Conservation (phyloP, 30 jellyfish, hydroid and myxozoan genomes). For the Hydractinia symbiolongicarpus region DNA sequence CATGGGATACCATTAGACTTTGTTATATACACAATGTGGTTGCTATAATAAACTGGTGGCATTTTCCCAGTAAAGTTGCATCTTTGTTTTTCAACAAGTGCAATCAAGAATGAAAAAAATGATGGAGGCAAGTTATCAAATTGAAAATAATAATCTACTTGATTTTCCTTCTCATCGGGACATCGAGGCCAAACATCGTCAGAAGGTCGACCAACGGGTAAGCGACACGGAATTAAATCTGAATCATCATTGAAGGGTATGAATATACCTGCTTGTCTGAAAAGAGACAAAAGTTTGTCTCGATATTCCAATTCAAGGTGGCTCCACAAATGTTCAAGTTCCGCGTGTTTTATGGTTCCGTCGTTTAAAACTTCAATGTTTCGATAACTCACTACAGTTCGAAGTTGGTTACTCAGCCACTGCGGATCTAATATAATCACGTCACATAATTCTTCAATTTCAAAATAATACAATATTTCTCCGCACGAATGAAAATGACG, state of each 20-base stretch:
- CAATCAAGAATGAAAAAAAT: slow-evolving; percentile 23
- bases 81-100: slow-evolving; percentile 22
- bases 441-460: slow-evolving; percentile 24
- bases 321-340: slow-evolving; percentile 9
- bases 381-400: slow-evolving; percentile 36
- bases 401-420: slow-evolving; percentile 44
- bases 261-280: slow-evolving; percentile 37
- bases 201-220: slow-evolving; percentile 42
- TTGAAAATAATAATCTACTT: slow-evolving; percentile 24
- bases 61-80: slow-evolving; percentile 1
- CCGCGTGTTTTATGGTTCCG: slow-evolving; percentile 20
- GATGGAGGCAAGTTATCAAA: slow-evolving; percentile 44
- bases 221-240: slow-evolving; percentile 38
- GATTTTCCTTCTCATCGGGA: slow-evolving; percentile 32
- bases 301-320: slow-evolving; percentile 21
- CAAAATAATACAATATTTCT: slow-evolving; percentile 27
- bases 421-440: slow-evolving; percentile 37
- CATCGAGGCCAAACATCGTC: slow-evolving; percentile 42
- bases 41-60: slow-evolving; percentile 30
- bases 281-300: slow-evolving; percentile 12
- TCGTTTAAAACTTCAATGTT: slow-evolving; percentile 2
- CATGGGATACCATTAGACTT: slow-evolving; percentile 36
- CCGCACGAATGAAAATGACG: slow-evolving; percentile 38
- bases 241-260: slow-evolving; percentile 24
- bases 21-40: slow-evolving; percentile 36